A percentile compares a stretch with the other conserved stretches of the same genome.
Conservation (phyloP, 2,888 invertebrate genomes). For the Cryptosula pallasiana region DNA sequence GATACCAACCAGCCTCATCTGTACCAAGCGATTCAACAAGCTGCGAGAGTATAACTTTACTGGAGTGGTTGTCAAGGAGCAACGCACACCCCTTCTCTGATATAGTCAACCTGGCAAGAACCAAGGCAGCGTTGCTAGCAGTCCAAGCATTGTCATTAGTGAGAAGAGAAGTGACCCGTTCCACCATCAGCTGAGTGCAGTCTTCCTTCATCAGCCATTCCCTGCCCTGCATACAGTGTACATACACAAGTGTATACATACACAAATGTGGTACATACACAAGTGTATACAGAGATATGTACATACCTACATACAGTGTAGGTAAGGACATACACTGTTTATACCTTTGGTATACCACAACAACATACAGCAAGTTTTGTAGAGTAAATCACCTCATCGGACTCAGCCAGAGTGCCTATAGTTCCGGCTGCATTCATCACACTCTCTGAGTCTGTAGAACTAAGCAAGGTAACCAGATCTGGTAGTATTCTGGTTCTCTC, state of each 20-base stretch:
- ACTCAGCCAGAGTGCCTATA: constrained; percentile 46
- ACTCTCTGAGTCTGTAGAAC: constrained; percentile 49
- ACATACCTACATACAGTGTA: too few species aligned
- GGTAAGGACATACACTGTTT: too few species aligned
- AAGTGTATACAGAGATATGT: too few species aligned
- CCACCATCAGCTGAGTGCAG: constrained; percentile 39
- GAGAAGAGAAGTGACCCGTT: constrained; percentile 41
- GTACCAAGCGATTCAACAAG: constrained; percentile 45
- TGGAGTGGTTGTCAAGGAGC: constrained; percentile 40
- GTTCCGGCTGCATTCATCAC: constrained; percentile 55
- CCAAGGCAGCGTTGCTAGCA: constrained; percentile 52
- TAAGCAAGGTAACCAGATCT: constrained; percentile 47
- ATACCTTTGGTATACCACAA: too few species aligned
- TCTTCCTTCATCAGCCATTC: constrained; percentile 46
- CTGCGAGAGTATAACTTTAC: constrained; percentile 40
- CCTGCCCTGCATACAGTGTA: constrained; percentile 36
- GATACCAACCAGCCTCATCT: constrained; percentile 45
- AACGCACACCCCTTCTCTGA: constrained; percentile 46
- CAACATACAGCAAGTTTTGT: too few species aligned
- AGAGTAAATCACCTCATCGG: constrained; percentile 26
- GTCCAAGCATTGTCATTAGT: constrained; percentile 49
- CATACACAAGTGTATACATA: too few species aligned
- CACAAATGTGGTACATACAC: too few species aligned
- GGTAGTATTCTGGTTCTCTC: constrained; percentile 39
- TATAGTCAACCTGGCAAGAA: constrained; percentile 48